Base-by-base conservation (phyloP, 2,888 invertebrate genomes). In the Hybos culiciformis region DNA sequence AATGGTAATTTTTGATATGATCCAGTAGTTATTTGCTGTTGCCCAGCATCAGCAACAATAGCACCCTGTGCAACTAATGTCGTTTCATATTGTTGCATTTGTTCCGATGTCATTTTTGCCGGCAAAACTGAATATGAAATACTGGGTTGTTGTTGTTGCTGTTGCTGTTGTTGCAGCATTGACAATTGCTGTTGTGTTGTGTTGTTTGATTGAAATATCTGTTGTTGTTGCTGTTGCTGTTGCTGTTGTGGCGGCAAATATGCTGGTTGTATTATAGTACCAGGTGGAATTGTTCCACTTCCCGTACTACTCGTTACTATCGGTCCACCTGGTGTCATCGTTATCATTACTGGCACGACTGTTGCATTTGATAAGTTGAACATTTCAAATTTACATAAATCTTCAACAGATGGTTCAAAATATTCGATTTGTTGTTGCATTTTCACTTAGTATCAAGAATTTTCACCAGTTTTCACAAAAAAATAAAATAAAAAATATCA, bases 301-400 rank as follows among this genome's bases (percentile, higher is more conserved):
- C 40, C 45, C 45, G 43, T 44, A 48, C 42, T 31, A 46, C 45
- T 41, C 5, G 47, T 34, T 11, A 42, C 15, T 12, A 63, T 53
- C 38, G 60, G 49, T 20, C 41, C 11, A 33, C 31, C 39, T 34
- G 62, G 53, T 37, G 66, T 59, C 37, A 65, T 63, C 51, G 66
- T 62, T 39, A 64, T 58, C 63, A 64, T 62, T 32, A 64, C 61
- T 41, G 63, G 63, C 50, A 63, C 46, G 59, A 64, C 60, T 31
- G 62, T 53, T 29, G 58, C 47, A 24, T 56, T 52, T 14, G 51
- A 44, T 7, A 54, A 40, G 19, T 46, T 44, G 46, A 64, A 44
- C 53, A 64, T 44, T 47, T 64, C 63, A 55, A 64, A 59, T 56
- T 63, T 62, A 50, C 61, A 63, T 53, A 64, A 52, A 49, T 64